A percentile compares a stretch with the other conserved stretches of the same genome.
These are phyloP conservation scores for Spheniscus mendiculus DNA, from an alignment of 2,113 vertebrate genomes.

Conservation along the genomic window DNA sequence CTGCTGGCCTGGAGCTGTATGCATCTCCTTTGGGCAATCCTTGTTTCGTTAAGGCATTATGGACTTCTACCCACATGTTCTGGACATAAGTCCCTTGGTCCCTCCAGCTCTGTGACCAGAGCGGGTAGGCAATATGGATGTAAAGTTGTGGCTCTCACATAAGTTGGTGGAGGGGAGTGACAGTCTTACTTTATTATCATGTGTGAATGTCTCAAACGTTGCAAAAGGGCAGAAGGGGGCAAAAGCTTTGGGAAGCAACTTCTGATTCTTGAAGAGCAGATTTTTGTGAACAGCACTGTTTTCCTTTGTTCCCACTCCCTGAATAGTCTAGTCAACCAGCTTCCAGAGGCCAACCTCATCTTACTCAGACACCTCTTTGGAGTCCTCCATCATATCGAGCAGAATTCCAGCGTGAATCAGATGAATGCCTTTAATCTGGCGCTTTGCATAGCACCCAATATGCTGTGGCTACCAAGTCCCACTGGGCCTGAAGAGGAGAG, in stretches of 20 bases:
- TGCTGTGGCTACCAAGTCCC: conserved; percentile 76
- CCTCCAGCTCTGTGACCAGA: not conserved
- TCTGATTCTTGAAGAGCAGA: not conserved
- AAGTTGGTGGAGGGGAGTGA: not conserved
- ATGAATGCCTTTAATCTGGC: conserved; percentile 83
- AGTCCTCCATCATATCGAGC: conserved; percentile 77
- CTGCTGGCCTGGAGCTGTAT: not conserved
- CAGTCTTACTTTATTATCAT: not conserved
- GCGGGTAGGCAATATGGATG: not conserved
- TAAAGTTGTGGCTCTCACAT: not conserved
- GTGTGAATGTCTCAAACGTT: not conserved
- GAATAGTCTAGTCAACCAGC: conserved; percentile 72
- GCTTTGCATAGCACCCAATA: conserved; percentile 83
- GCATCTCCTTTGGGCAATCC: fast-evolving
- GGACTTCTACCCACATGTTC: not conserved
- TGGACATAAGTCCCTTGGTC: not conserved
- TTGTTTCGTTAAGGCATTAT: not conserved
- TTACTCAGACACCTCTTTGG: conserved; percentile 79
- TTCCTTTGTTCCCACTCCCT: not conserved
- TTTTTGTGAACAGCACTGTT: not conserved
- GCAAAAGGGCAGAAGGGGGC: not conserved
- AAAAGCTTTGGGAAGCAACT: not conserved
- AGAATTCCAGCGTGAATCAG: conserved; percentile 76
- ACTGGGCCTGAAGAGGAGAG: conserved; percentile 78
- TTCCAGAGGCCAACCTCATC: conserved; percentile 76